phyloP scores from a whole-genome alignment of 2,888 invertebrate species.

The Esperia sulphurella region DNA sequence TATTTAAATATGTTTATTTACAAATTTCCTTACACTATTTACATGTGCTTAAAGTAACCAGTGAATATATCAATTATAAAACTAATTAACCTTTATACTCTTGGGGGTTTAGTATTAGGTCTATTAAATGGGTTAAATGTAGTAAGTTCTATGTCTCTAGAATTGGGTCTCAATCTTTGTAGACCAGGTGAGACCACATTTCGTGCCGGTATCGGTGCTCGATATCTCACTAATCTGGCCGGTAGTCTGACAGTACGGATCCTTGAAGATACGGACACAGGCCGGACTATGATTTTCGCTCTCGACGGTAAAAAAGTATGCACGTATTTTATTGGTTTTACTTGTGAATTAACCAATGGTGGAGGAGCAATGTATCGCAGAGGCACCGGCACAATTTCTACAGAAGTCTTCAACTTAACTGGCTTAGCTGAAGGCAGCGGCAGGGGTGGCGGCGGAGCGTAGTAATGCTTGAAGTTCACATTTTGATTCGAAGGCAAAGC shows the following conservation, averaged over 20 bases:
- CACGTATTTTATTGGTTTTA: conserved; percentile 43
- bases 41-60: conserved; percentile 44
- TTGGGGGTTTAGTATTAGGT: conserved; percentile 51
- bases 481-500: conserved; percentile 56
- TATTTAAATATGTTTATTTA: conserved; percentile 14
- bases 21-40: not conserved
- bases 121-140: conserved; percentile 50
- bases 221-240: conserved; percentile 34
- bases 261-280: conserved; percentile 34
- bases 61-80: conserved; percentile 31
- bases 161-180: conserved; percentile 29
- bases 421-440: conserved; percentile 27
- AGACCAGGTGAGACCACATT: conserved; percentile 21
- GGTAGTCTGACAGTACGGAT: conserved; percentile 35
- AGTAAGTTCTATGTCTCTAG: conserved; percentile 52
- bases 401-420: conserved; percentile 57
- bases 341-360: conserved; percentile 28
- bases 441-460: conserved; percentile 36
- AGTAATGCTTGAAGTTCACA: conserved; percentile 47
- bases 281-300: conserved; percentile 55
- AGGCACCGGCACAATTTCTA: conserved; percentile 65
- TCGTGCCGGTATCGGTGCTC: conserved; percentile 23
- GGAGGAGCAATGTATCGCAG: conserved; percentile 66
- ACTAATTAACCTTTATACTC: conserved; percentile 30
- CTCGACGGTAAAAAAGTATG: conserved; percentile 54